Conservation (phyloP, 2,797 vertebrate genomes). For the Prionace glauca region DNA sequence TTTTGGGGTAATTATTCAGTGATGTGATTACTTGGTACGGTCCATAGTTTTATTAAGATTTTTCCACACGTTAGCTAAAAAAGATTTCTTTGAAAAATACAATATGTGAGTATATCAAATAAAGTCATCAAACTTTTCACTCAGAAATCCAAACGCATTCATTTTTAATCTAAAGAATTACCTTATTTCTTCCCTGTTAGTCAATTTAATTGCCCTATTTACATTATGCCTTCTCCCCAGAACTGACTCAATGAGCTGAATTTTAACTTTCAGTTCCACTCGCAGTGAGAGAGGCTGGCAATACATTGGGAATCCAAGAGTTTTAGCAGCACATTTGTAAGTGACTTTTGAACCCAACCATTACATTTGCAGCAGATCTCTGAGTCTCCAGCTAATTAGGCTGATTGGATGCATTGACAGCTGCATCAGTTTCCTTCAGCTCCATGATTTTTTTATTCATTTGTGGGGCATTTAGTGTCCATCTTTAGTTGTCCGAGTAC, state of each 20-base stretch:
- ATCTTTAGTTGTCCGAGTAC: too few species aligned
- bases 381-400: too few species aligned
- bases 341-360: too few species aligned
- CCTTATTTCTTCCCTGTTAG: background rate
- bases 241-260: background rate
- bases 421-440: too few species aligned
- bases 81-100: background rate
- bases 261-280: background rate
- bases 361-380: too few species aligned
- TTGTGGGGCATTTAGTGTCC: too few species aligned
- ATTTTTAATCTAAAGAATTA: background rate
- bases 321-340: too few species aligned
- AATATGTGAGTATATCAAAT: background rate
- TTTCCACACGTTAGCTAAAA: background rate
- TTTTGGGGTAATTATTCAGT: background rate
- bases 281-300: background rate
- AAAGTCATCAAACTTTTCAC: background rate
- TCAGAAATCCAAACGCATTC: background rate
- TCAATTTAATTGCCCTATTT: background rate
- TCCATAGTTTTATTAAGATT: background rate
- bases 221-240: background rate
- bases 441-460: too few species aligned
- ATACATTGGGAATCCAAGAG: background rate
- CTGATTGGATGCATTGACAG: too few species aligned
- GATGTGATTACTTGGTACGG: background rate